Evolutionary conservation across 2,888 invertebrate genomes (phyloP).

Genomic region (Trichacis sp.): DNA sequence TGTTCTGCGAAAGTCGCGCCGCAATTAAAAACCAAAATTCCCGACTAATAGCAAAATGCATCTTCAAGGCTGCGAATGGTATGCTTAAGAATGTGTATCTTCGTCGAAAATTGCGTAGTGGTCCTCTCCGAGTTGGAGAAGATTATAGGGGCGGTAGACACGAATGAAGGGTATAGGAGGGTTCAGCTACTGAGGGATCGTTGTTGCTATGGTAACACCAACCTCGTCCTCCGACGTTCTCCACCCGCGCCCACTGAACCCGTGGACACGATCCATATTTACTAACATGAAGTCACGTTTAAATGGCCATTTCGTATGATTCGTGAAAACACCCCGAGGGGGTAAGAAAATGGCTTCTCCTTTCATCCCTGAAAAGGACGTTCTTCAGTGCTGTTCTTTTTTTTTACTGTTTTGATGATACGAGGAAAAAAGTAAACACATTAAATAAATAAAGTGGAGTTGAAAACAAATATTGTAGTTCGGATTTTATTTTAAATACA

Average conservation of each 20-base stretch:
- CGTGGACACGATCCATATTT: slow-evolving; percentile 62
- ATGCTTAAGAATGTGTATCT: slow-evolving; percentile 22
- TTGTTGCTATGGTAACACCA: slow-evolving; percentile 66
- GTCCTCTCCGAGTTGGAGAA: slow-evolving; percentile 45
- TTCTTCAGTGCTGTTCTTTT: not conserved
- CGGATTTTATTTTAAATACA: no score
- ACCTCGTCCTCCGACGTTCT: slow-evolving; percentile 54
- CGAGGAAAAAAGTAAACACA: not conserved
- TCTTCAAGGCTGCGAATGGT: slow-evolving; percentile 23
- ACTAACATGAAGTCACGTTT: slow-evolving; percentile 58
- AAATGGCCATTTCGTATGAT: slow-evolving; percentile 62
- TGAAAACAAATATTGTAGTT: no score
- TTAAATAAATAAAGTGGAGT: no score
- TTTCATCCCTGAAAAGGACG: not conserved
- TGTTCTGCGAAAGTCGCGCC: not conserved
- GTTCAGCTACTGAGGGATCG: slow-evolving; percentile 68
- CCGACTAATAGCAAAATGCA: not conserved
- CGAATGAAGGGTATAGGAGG: slow-evolving; percentile 61
- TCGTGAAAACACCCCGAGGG: slow-evolving; percentile 12
- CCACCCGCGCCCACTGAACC: slow-evolving; percentile 38
- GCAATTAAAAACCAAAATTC: not conserved
- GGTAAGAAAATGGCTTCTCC: not conserved
- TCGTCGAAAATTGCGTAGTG: slow-evolving; percentile 32
- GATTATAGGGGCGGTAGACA: slow-evolving; percentile 57
- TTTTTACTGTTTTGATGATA: not conserved